Evolutionary conservation across 2,113 vertebrate genomes (phyloP).

Genomic region (Polypterus bichir): DNA sequence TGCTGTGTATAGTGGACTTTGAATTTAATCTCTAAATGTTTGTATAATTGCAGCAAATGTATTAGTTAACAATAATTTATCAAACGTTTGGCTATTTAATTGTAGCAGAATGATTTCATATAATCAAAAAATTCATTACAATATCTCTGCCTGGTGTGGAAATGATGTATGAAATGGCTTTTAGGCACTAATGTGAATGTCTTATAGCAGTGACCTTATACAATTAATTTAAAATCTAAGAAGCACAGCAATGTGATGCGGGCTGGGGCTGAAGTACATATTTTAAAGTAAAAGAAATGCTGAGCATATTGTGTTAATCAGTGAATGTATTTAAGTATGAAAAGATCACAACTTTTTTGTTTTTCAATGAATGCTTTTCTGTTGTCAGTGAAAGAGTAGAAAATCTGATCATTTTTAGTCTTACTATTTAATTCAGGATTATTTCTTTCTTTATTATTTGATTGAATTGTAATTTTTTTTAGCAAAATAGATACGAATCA

Average conservation of each 20-base stretch:
- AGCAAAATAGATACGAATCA: too few relatives aligned
- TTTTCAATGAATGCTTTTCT: too few relatives aligned
- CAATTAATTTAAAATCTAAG: conserved; percentile 3
- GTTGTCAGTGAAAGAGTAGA: too few relatives aligned
- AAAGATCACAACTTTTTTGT: too few relatives aligned
- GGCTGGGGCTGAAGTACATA: not conserved
- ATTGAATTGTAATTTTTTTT: too few relatives aligned
- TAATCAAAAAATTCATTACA: conserved; percentile 2
- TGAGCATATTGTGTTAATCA: not conserved
- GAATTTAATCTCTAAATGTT: conserved; percentile 29
- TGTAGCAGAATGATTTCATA: not conserved
- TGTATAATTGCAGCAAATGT: conserved; percentile 21
- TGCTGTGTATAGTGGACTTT: conserved; percentile 25
- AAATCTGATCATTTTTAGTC: too few relatives aligned
- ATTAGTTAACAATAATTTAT: conserved; percentile 3
- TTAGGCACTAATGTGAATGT: conserved; percentile 1
- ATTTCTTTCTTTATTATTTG: too few relatives aligned
- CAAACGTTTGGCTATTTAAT: conserved; percentile 2
- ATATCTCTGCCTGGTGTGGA: not conserved
- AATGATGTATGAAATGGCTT: not conserved
- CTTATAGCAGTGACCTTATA: conserved; percentile 1
- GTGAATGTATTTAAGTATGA: too few relatives aligned
- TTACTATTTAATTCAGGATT: too few relatives aligned
- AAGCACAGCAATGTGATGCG: not conserved
- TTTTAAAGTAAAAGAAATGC: not conserved